Base-by-base conservation (phyloP, 2,113 vertebrate species). In the Actenoides hombroni region DNA sequence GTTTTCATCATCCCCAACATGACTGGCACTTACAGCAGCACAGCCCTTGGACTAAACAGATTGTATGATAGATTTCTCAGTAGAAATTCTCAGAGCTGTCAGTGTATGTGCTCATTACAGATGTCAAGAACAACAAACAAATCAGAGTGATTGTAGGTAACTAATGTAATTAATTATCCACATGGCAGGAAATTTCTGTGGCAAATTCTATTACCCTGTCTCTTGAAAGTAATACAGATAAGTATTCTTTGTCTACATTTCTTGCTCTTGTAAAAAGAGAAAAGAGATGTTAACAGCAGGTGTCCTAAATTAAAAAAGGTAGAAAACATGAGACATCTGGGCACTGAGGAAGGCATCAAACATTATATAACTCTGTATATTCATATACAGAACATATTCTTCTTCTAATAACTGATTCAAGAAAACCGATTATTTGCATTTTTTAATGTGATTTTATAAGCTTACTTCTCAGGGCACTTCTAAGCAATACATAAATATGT, bases 71-170 rank as follows among this genome's bases (percentile, higher is more conserved):
- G 61, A 54, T 70, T 82, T 25, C 75, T 65, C 63, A 13, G 42
- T 63, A 81, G 89, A 90, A 96, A 96, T 87, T 95, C 92, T 88
- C 90, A 63, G 65, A 88, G 82, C 75, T 78, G 92, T 69, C 94
- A 70, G 57, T 24, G 31, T 61, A 13, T 1, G 2, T 26, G 85
- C 54, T 90, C 90, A 23, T 90, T 88, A 64, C 0, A 3, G 75
- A 40, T 29, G 11, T 19, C 63, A 92, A 54, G 79, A 82, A 40
- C 63, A 94, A 31, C 81, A 90, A 89, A 80, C 37, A 59, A 19
- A 63, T 35, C 59, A 33, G 67, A 71, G 75, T 44, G 76, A 78
- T 49, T 16, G 39, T 11, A 70, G 88, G 82, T 60, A 95, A 48
- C 49, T 37, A 23, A 75, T 69, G 74, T 82, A 76, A 61, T 74